Conservation (phyloP, 92 coral and sea anemone species). For the Epizoanthus rinbou region DNA sequence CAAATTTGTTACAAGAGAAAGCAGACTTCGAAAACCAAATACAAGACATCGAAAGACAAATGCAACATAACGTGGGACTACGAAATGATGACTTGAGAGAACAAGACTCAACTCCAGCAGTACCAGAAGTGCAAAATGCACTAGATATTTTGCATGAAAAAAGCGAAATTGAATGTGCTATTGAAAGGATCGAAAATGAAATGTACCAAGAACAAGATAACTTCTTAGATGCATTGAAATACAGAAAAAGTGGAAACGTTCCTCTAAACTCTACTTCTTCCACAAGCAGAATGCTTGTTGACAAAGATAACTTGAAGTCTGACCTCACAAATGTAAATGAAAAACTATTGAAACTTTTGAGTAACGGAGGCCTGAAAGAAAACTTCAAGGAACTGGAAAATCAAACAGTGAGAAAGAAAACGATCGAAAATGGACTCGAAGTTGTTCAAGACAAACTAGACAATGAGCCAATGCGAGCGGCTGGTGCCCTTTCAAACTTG, state of each 20-base stretch:
- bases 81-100: neutral
- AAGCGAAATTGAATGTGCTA: constrained; percentile 33
- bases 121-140: constrained; percentile 38
- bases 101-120: neutral
- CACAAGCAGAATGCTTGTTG: constrained; percentile 26
- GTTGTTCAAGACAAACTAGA: constrained; percentile 53
- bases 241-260: constrained; percentile 55
- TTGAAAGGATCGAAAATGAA: constrained; percentile 35
- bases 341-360: constrained; percentile 35
- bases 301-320: constrained; percentile 24
- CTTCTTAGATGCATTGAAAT: constrained; percentile 56
- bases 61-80: neutral
- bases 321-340: constrained; percentile 43
- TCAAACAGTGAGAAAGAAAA: constrained; percentile 42
- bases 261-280: constrained; percentile 35
- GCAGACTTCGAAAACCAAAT: constrained; percentile 7
- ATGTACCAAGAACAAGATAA: constrained; percentile 58
- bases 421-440: constrained; percentile 54
- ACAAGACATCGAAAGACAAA: constrained; percentile 42
- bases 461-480: constrained; percentile 61
- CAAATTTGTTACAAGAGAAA: constrained; percentile 14
- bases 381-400: constrained; percentile 42
- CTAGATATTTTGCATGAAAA: constrained; percentile 30
- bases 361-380: constrained; percentile 39
- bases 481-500: constrained; percentile 44